Conservation (phyloP, 2,888 invertebrate genomes). For the Thalpophila matura region DNA sequence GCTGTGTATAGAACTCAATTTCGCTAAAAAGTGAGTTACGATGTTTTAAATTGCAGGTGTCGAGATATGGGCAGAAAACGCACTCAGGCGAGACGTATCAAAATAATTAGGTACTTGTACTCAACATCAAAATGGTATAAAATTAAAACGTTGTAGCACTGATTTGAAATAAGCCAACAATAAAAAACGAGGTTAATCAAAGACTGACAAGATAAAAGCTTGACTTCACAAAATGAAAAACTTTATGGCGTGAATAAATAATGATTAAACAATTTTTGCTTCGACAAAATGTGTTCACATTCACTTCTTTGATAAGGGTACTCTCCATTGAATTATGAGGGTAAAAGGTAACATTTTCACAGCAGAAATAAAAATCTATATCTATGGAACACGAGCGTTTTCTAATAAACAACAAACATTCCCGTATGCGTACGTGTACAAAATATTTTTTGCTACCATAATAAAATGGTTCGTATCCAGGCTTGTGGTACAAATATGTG, state of each 20-base stretch:
- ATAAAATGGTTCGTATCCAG: constrained; percentile 42
- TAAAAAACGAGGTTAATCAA: constrained; percentile 39
- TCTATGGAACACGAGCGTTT: constrained; percentile 45
- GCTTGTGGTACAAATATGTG: constrained; percentile 15
- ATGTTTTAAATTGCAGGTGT: too few relatives aligned
- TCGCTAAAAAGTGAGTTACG: too few relatives aligned
- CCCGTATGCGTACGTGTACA: constrained; percentile 58
- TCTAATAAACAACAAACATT: constrained; percentile 66
- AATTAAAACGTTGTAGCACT: constrained; percentile 3
- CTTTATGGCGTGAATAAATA: constrained; percentile 40
- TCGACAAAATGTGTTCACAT: constrained; percentile 39
- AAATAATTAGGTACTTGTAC: background rate
- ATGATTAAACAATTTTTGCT: constrained; percentile 47
- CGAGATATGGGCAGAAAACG: too few relatives aligned
- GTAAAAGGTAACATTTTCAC: constrained; percentile 47
- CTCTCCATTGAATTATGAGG: constrained; percentile 46
- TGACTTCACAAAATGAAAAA: constrained; percentile 23
- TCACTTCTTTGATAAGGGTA: constrained; percentile 41
- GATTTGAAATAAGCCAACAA: constrained; percentile 8
- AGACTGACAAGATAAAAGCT: constrained; percentile 31
- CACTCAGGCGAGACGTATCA: background rate
- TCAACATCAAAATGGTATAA: background rate
- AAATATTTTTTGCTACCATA: constrained; percentile 61
- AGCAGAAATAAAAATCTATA: constrained; percentile 53
- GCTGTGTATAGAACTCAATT: too few relatives aligned